phyloP scores from a whole-genome alignment of 2,113 vertebrate species.

The Chlorodrepanis virens region DNA sequence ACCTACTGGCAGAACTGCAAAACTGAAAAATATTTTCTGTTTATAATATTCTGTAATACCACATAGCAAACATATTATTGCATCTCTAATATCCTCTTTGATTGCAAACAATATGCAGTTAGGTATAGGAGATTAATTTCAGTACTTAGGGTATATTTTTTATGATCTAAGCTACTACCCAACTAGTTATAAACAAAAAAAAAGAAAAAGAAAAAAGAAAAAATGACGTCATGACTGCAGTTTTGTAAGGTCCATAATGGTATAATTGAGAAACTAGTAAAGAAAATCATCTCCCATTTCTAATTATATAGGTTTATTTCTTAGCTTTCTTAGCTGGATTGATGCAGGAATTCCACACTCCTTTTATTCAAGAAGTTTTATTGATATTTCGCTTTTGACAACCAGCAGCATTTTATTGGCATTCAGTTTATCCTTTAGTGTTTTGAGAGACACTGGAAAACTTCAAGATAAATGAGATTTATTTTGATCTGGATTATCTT shows the following conservation, averaged over 20 bases:
- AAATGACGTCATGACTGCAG: not conserved
- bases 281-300: not conserved
- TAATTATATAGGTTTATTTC: not conserved
- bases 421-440: not conserved
- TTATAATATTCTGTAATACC: not conserved
- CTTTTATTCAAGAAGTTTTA: not conserved
- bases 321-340: not conserved
- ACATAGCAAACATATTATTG: not conserved
- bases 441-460: not conserved
- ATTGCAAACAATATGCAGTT: not conserved
- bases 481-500: not conserved
- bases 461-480: not conserved
- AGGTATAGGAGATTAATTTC: not conserved
- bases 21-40: not conserved
- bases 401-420: not conserved
- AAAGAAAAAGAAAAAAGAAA: not conserved
- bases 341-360: not conserved
- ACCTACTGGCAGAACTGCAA: conserved; percentile 45
- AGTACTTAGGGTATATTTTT: not conserved
- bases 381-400: not conserved
- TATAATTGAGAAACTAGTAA: not conserved
- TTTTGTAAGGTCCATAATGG: not conserved
- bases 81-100: not conserved
- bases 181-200: not conserved
- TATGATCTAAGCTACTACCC: not conserved